Evolutionary conservation across 2,797 vertebrate species (phyloP), one percentile per base, ranked within the genome.

Genomic region (Paramormyrops hopkinsi): DNA sequence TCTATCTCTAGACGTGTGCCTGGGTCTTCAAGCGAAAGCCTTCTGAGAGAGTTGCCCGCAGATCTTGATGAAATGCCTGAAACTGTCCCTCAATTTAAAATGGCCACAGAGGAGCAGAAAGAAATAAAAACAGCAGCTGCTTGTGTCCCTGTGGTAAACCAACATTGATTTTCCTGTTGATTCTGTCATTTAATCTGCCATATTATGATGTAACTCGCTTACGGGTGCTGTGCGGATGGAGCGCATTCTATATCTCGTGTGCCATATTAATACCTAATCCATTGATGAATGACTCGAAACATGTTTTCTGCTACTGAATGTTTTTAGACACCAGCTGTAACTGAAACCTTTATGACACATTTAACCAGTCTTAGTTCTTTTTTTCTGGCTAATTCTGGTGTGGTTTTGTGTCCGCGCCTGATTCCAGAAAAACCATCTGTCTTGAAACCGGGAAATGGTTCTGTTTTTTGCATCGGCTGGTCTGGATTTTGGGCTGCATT

Each of bases 401-500:
- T 37, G 33, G 48, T 87, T 56, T 59, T 56, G 33, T 87, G 53
- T 56, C 41, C 22, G n/a, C 41, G 19, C 22, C 54, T 1, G 53
- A 37, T 44, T 37, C 41, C 19, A 17, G 37, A 17, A 46, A 11
- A 44, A 2, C 19, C 54, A 29, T 44, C 54, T 29, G 22, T 50
- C 48, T n/a, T 12, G 44, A 82, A 44, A 59, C 73, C 3, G 17
- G 79, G 76, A 56, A 76, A 83, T 83, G 54, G 76, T 73, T 73
- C 56, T 51, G 83, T 44, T 37, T 41, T 69, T 22, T 41, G 82
- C 82, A 22, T 25, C 19, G 51, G 79, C 62, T 69, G 3, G 33
- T 14, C 53, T 54, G 88, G 56, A 92, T 92, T 91, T 89, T 22
- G 92, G 82, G 94, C 95, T 95, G 94, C 95, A 94, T 95, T 95